phyloP scores from a whole-genome alignment of 2,797 vertebrate species.

The Sternotherus odoratus region DNA sequence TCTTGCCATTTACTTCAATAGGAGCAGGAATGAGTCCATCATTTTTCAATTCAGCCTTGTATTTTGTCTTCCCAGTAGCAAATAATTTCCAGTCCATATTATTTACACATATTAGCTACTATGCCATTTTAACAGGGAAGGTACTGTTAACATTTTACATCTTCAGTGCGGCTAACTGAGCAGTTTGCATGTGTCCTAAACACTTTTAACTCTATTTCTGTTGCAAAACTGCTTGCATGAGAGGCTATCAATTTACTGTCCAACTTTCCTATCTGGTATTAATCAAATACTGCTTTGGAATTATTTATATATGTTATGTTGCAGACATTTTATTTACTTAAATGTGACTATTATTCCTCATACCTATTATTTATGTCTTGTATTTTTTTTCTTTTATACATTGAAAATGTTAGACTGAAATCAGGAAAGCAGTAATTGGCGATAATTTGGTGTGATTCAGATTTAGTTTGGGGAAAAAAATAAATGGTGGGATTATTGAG shows the following conservation, averaged over 20 bases:
- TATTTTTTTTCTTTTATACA: background rate
- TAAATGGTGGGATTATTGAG: background rate
- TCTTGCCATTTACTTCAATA: background rate
- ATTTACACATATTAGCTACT: background rate
- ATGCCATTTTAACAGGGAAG: background rate
- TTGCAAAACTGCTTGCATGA: slow-evolving; percentile 60
- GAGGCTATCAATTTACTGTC: slow-evolving; percentile 45
- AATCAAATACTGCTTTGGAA: slow-evolving; percentile 37
- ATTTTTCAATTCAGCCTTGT: background rate
- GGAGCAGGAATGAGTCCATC: background rate
- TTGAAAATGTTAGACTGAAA: background rate
- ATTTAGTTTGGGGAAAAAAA: background rate
- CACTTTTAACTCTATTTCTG: slow-evolving; percentile 41
- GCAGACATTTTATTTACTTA: background rate
- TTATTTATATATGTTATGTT: slow-evolving; percentile 28
- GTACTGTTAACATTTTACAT: background rate
- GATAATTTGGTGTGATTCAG: background rate
- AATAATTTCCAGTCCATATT: background rate
- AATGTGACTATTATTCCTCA: background rate
- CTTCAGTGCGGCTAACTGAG: background rate
- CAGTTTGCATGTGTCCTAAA: background rate
- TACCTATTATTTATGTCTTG: background rate
- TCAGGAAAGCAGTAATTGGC: background rate
- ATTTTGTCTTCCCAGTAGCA: background rate
- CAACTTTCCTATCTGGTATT: slow-evolving; percentile 55